phyloP scores from a whole-genome alignment of 2,113 vertebrate species.

The Cottus gobio region DNA sequence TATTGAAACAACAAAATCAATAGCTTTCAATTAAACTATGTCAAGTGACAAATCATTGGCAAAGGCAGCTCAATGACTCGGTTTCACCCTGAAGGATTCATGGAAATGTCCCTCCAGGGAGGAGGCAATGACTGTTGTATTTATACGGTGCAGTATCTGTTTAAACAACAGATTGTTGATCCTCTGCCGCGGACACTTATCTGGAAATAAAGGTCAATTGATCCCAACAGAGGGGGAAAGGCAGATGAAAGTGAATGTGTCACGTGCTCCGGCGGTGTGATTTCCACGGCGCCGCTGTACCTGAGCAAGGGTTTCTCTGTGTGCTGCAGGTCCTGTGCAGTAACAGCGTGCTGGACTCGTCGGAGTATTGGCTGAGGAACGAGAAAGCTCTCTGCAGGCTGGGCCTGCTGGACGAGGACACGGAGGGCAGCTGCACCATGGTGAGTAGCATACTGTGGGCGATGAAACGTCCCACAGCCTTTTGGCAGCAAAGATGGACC shows the following conservation, averaged over 20 bases:
- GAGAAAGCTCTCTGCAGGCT: slow-evolving; percentile 91
- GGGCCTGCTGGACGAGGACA: slow-evolving; percentile 90
- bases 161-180: slow-evolving; percentile 61
- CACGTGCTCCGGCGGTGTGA: not conserved
- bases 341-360: slow-evolving; percentile 90
- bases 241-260: slow-evolving; percentile 38
- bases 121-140: slow-evolving; percentile 4
- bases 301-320: slow-evolving; percentile 36
- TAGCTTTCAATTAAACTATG: not conserved
- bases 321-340: slow-evolving; percentile 90
- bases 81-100: slow-evolving; percentile 18
- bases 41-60: slow-evolving; percentile 4
- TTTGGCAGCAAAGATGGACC: slow-evolving; percentile 33
- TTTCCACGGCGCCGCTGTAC: slow-evolving; percentile 5
- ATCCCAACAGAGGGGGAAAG: slow-evolving; percentile 35
- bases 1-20: slow-evolving; percentile 24
- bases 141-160: slow-evolving; percentile 31
- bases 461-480: slow-evolving; percentile 28
- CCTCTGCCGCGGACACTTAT: slow-evolving; percentile 6
- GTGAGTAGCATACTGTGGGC: slow-evolving; percentile 84
- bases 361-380: slow-evolving; percentile 96
- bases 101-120: slow-evolving; percentile 25
- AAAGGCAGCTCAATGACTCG: slow-evolving; percentile 6
- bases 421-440: slow-evolving; percentile 87
- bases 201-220: slow-evolving; percentile 53